Evolutionary conservation across 2,797 vertebrate species (phyloP).

Genomic region (Rhyacichthys aspro): DNA sequence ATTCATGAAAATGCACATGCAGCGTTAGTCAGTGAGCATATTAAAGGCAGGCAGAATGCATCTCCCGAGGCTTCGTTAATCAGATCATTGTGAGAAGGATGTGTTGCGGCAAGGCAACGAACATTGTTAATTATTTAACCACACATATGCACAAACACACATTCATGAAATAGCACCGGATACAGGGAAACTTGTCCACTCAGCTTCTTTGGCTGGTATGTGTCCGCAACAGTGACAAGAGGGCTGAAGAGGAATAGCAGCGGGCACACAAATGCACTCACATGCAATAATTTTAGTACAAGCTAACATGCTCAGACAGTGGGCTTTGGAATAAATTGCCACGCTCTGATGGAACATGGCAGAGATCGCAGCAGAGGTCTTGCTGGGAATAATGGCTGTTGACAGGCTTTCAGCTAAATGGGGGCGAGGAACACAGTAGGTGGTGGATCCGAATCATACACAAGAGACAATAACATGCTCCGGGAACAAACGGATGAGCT

Average conservation of each 20-base stretch:
- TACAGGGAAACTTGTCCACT: conserved; percentile 50
- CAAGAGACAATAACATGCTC: conserved; percentile 58
- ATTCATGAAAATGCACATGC: conserved; percentile 12
- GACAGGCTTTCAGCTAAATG: conserved; percentile 67
- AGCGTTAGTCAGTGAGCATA: conserved; percentile 37
- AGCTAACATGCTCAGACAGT: conserved; percentile 71
- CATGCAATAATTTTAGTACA: conserved; percentile 55
- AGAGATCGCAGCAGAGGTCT: conserved; percentile 74
- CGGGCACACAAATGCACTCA: conserved; percentile 35
- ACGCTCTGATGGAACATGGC: conserved; percentile 76
- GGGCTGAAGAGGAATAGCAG: conserved; percentile 24
- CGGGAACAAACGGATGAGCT: conserved; percentile 55
- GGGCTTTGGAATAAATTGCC: conserved; percentile 66
- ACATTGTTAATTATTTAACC: conserved; percentile 75
- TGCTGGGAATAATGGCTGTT: conserved; percentile 71
- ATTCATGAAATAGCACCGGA: conserved; percentile 40
- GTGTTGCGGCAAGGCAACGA: conserved; percentile 56
- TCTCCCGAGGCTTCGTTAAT: conserved; percentile 66
- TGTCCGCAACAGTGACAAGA: conserved; percentile 46
- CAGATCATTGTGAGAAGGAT: conserved; percentile 68
- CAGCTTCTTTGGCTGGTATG: conserved; percentile 55
- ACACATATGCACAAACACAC: conserved; percentile 15
- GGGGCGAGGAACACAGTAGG: conserved; percentile 47
- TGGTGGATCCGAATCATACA: conserved; percentile 53
- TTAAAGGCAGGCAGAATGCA: conserved; percentile 25